These are phyloP conservation scores for Strix aluco DNA, from an alignment of 2,113 vertebrate genomes.

Conservation along the genomic window DNA sequence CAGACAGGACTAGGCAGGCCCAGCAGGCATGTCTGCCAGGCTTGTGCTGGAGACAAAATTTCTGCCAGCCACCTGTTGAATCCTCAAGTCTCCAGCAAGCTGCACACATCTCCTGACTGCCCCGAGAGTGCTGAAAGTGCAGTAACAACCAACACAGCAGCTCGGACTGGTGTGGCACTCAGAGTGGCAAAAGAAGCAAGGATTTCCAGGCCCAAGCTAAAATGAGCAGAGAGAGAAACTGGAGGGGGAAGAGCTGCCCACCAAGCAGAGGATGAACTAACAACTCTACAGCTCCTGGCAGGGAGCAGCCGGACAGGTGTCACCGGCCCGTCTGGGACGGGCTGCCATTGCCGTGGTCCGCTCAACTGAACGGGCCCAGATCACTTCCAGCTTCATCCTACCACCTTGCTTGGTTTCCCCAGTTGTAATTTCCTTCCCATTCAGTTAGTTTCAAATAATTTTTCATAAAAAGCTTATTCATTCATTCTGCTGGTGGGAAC, in stretches of 20 bases:
- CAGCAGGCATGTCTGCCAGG: neutral
- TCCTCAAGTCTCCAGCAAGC: neutral
- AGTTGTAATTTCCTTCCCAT: neutral
- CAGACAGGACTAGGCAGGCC: neutral
- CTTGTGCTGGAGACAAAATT: neutral
- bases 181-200: neutral
- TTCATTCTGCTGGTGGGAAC: neutral
- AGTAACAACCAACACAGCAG: accelerated
- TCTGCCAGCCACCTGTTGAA: neutral
- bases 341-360: neutral
- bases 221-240: neutral
- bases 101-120: neutral
- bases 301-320: neutral
- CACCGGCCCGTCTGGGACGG: neutral
- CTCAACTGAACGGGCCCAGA: neutral
- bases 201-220: neutral
- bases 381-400: neutral
- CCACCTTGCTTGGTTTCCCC: neutral
- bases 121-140: neutral
- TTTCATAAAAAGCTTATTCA: neutral
- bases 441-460: neutral
- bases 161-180: neutral
- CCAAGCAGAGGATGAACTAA: neutral
- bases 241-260: neutral
- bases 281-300: neutral